Base-by-base conservation (phyloP, 1,140 invertebrate species). In the Scaptomyza pallida region DNA sequence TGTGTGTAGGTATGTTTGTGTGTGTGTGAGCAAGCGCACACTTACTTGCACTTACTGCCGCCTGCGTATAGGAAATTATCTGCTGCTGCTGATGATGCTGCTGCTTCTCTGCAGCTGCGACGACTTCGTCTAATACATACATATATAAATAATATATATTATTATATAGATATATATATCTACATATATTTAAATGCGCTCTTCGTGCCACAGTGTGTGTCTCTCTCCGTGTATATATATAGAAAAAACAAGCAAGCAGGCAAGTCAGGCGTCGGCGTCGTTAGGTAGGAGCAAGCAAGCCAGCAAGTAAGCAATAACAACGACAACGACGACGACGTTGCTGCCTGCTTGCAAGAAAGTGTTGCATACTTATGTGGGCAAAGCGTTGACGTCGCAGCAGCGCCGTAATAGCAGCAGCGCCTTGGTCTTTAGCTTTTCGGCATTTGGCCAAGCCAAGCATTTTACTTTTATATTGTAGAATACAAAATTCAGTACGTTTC, bases 101-200 rank as follows among this genome's bases (percentile, higher is more conserved):
- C 64, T 76, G 72, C 68, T 35, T 47, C 51, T 21, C 56, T 65
- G 61, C 56, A 41, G 60, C 44, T 19, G 56, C 72, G 59, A 54
- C 72, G 68, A 74, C 78, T 83, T 76, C 72, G 74, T 57, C 81
- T 86, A 86, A 86, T 86, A 86, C 75, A 86, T 86, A 86, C 75
- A 80, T 89, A 88, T 89, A 88, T 89, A 90, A 89, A 90, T 90
- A 89, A 90, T 89, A 89, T 90, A 90, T 90, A 89, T 86, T 86
- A 86, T 86, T 88, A 89, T 88, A 88, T 89, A 80, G 63, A 70
- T 70, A 75, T 75, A 70, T 70, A 75, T 75, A 82, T 86, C n/a
- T n/a, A 63, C 67, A 89, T 89, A 89, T 83, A 90, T 88, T 90
- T 90, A 79, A 90, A 90, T 73, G 72, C 60, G 74, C 74, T 82